These are phyloP conservation scores for Phaedon cochleariae DNA, from an alignment of 2,888 invertebrate species.

Conservation along the genomic window DNA sequence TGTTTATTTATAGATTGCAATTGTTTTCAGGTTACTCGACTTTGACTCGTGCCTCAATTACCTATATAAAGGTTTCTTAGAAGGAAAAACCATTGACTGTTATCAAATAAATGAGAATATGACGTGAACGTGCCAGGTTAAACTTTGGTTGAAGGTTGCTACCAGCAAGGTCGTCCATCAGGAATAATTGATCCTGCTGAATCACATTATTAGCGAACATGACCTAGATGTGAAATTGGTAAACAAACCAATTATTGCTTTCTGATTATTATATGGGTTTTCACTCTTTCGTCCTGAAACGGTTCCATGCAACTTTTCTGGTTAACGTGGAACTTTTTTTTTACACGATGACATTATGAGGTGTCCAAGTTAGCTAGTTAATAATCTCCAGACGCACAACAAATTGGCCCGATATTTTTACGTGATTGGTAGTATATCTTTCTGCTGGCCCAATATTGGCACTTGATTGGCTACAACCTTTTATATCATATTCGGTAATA, in stretches of 20 bases:
- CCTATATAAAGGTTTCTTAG: not conserved
- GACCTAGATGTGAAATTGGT: not conserved
- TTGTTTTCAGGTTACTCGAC: conserved; percentile 12
- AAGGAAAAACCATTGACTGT: conserved; percentile 2
- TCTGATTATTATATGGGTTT: no score
- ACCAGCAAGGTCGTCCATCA: not conserved
- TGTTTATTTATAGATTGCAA: conserved; percentile 21
- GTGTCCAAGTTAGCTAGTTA: no score
- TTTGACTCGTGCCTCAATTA: conserved; percentile 22
- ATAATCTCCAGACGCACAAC: conserved; percentile 4
- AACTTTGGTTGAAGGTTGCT: not conserved
- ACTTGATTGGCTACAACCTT: conserved; percentile 3
- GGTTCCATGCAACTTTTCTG: no score
- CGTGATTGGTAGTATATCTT: conserved; percentile 10
- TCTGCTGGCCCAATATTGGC: conserved; percentile 7
- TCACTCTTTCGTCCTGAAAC: no score
- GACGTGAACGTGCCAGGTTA: not conserved
- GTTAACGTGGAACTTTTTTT: no score
- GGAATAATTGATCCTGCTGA: not conserved
- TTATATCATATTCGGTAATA: not conserved
- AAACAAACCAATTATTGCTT: not conserved
- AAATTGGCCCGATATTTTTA: conserved; percentile 5
- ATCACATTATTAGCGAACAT: not conserved
- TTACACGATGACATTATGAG: no score
- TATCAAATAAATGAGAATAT: not conserved